Evolutionary conservation across 2,888 invertebrate species (phyloP), one percentile per base, ranked within the genome.

Genomic region (Ethmia dodecea): DNA sequence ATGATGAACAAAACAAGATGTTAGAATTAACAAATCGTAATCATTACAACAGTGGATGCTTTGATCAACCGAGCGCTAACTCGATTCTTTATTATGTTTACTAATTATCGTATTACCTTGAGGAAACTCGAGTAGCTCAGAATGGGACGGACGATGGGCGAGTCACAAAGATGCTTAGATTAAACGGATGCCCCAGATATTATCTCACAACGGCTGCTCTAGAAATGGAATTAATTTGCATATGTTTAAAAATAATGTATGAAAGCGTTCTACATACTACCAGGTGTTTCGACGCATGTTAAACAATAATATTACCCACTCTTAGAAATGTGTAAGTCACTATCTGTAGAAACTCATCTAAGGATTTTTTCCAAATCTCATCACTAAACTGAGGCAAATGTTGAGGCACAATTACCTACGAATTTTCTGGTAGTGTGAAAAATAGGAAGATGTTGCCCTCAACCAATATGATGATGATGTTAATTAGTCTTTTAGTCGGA

Each of bases 171-270:
- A 66, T 65, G 60, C 50, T 52, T 55, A 67, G 59, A 63, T 65
- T 55, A 61, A 55, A 50, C 54, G 59, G 57, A 64, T 60, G 59
- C 60, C 55, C 50, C 55, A 42, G 69, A 73, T 72, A 65, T 67
- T 68, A 73, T 72, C 73, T 64, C 54, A 53, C 55, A 55, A 12
- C 24, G 12, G 48, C 54, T 66, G 68, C 64, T 60, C 65, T 71
- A 71, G 64, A 69, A 70, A 68, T 61, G 45, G 68, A 63, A 66
- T 70, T 63, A 63, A 71, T 75, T 72, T 70, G 62, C 70, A 72
- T 74, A 57, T 49, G 42, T 60, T 62, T 54, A 53, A 63, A 57
- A 61, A 56, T 56, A 22, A 22, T n/a, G 22, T n/a, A 22, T 22
- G 22, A 22, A 22, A 22, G n/a, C n/a, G n/a, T n/a, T n/a, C n/a